These are phyloP conservation scores for Drosophila takahashii DNA, from an alignment of 1,140 invertebrate species.

Conservation along the genomic window DNA sequence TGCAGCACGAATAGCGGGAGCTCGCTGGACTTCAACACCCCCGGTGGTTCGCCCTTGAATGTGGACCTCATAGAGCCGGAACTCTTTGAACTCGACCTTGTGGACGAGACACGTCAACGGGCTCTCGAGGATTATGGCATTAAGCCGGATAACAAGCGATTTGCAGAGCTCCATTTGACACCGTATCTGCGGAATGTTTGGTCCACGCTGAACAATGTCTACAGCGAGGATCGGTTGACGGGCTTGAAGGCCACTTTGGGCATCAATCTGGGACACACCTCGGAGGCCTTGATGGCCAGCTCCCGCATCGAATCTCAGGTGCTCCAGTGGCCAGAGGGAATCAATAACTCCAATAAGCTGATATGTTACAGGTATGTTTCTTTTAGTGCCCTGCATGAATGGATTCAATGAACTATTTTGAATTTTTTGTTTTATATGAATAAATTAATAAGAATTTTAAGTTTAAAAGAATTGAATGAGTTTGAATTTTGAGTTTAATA, in stretches of 20 bases:
- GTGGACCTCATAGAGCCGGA: conserved; percentile 65
- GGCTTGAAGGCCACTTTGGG: conserved; percentile 85
- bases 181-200: conserved; percentile 74
- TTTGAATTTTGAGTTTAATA: too few relatives aligned
- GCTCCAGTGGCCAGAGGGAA: conserved; percentile 80
- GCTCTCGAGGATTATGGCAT: conserved; percentile 74
- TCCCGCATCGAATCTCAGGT: conserved; percentile 73
- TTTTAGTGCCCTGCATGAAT: too few relatives aligned
- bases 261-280: conserved; percentile 86
- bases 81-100: conserved; percentile 69
- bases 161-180: conserved; percentile 55
- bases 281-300: conserved; percentile 72
- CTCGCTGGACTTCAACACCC: conserved; percentile 41
- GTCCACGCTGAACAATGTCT: conserved; percentile 67
- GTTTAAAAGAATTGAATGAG: too few relatives aligned
- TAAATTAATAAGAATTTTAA: too few relatives aligned
- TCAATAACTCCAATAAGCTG: conserved; percentile 77
- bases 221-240: conserved; percentile 64
- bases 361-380: conserved; percentile 68
- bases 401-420: too few relatives aligned
- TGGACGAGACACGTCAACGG: conserved; percentile 74
- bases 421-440: too few relatives aligned
- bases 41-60: conserved; percentile 53
- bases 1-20: conserved; percentile 64
- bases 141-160: conserved; percentile 54